phyloP scores from a whole-genome alignment of 2,113 vertebrate species.

The Microcebus jonahi region DNA sequence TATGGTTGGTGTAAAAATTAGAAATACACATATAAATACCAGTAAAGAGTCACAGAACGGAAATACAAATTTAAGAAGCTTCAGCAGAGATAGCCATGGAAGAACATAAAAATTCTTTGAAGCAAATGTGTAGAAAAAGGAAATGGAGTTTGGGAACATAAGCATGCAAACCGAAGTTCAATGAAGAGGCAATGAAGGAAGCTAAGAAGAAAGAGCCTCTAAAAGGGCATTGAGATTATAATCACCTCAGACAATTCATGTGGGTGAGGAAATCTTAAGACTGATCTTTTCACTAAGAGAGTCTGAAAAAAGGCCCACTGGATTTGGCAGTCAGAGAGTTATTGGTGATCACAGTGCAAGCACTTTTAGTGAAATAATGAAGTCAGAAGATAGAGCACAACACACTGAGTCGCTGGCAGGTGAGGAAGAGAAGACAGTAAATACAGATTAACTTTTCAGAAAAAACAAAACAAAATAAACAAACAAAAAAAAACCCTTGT shows the following conservation, averaged over 20 bases:
- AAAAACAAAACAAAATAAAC: not conserved
- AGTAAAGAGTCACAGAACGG: not conserved
- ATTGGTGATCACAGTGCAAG: not conserved
- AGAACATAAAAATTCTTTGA: not conserved
- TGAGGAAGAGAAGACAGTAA: not conserved
- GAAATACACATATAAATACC: not conserved
- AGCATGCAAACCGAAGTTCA: not conserved
- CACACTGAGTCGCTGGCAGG: not conserved
- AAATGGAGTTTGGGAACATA: not conserved
- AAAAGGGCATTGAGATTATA: not conserved
- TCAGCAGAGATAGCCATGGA: not conserved
- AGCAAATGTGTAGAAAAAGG: not conserved
- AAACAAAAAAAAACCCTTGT: not conserved
- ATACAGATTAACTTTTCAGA: not conserved
- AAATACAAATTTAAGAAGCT: not conserved
- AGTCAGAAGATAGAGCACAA: not conserved
- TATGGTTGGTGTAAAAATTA: not conserved
- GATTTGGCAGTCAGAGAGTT: not conserved
- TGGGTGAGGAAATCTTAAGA: not conserved
- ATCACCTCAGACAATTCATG: not conserved
- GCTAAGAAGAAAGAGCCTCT: not conserved
- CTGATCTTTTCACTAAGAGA: not conserved
- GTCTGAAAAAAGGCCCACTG: not conserved
- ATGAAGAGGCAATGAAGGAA: not conserved
- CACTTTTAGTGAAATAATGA: not conserved